A percentile compares a stretch with the other conserved stretches of the same genome.
These are phyloP conservation scores for Dreissena rostriformis DNA, from an alignment of 1,140 invertebrate species.

Conservation along the genomic window DNA sequence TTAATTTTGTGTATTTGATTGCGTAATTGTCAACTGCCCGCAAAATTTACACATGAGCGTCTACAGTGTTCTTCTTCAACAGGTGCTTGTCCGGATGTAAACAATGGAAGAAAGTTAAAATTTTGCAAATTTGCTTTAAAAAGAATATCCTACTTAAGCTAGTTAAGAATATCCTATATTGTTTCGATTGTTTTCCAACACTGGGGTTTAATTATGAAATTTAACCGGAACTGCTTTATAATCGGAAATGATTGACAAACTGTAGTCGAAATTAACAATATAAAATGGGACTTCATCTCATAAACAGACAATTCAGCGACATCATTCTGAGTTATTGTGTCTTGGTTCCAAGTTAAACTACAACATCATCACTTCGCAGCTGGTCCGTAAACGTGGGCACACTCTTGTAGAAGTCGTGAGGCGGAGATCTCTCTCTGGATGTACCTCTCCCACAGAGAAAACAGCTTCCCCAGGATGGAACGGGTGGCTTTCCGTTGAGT, in stretches of 20 bases:
- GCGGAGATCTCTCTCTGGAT: too few species aligned
- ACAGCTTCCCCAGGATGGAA: too few species aligned
- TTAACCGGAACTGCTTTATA: conserved; percentile 18
- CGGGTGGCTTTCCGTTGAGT: too few species aligned
- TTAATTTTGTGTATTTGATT: background rate
- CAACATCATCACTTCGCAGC: too few species aligned
- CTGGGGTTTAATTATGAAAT: background rate
- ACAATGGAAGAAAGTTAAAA: background rate
- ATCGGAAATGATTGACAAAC: conserved; percentile 28
- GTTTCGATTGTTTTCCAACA: background rate
- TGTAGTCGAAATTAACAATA: too few species aligned
- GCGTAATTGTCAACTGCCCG: background rate
- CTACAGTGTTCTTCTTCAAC: background rate
- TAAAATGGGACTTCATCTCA: too few species aligned
- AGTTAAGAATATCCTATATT: background rate
- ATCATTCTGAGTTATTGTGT: too few species aligned
- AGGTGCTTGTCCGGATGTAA: conserved; percentile 5
- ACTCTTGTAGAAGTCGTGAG: too few species aligned
- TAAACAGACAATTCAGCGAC: too few species aligned
- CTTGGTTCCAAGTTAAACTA: too few species aligned
- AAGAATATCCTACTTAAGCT: background rate
- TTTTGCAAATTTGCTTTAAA: conserved; percentile 1
- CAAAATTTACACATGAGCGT: background rate
- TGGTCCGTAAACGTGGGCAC: too few species aligned
- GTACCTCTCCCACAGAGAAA: too few species aligned